A percentile compares a stretch with the other conserved stretches of the same genome.
Conservation (phyloP, 2,113 vertebrate species). For the Odontophorus gujanensis region DNA sequence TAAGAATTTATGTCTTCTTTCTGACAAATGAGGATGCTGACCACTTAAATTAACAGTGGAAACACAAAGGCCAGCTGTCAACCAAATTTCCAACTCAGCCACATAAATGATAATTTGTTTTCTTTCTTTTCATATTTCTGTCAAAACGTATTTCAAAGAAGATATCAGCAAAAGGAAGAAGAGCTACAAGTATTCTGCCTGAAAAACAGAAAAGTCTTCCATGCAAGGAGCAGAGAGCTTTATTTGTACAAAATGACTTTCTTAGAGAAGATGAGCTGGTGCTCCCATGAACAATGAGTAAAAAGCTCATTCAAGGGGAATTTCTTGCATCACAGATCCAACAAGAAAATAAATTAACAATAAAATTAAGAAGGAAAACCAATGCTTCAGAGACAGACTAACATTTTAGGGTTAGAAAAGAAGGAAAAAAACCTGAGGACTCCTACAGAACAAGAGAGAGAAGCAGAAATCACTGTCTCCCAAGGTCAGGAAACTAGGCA, state of each 20-base stretch:
- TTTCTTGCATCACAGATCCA: background rate
- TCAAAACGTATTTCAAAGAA: background rate
- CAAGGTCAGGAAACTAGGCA: background rate
- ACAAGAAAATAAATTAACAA: background rate
- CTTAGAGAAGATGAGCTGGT: background rate
- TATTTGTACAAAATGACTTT: background rate
- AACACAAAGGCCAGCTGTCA: background rate
- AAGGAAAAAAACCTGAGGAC: background rate
- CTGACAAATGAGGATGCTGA: background rate
- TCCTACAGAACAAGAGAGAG: background rate
- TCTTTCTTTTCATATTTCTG: background rate
- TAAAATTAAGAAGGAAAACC: background rate
- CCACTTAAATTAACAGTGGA: background rate
- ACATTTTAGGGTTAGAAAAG: background rate
- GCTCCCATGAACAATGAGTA: background rate
- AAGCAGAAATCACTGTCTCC: background rate
- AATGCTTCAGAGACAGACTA: background rate
- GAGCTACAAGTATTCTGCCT: background rate
- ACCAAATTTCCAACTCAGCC: background rate
- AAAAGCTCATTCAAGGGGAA: background rate
- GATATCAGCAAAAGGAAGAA: background rate
- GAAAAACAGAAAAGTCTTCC: background rate
- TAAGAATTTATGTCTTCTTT: background rate
- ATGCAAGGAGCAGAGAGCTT: fast-evolving
- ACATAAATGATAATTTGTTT: background rate